Conservation (phyloP, 2,113 vertebrate species). For the Vulpes lagopus region DNA sequence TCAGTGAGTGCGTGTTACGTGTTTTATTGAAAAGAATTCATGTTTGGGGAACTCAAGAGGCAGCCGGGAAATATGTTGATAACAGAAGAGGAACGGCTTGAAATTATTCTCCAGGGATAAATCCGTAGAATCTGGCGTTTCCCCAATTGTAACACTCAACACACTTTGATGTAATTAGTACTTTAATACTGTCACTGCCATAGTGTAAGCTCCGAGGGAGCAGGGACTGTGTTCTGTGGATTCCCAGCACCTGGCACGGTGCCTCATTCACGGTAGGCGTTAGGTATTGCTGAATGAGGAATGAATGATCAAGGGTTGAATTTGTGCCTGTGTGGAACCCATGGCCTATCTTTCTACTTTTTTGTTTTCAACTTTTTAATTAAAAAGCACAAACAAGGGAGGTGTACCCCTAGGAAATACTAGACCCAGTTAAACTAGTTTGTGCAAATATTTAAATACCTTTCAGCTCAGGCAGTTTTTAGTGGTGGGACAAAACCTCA, state of each 20-base stretch:
- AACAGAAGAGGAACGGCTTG: slow-evolving; percentile 11
- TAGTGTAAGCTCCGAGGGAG: neutral
- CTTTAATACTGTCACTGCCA: neutral
- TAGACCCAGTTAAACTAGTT: neutral
- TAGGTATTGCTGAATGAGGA: neutral
- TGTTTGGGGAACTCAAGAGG: neutral
- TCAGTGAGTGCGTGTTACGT: slow-evolving; percentile 18
- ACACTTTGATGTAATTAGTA: neutral
- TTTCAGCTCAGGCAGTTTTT: neutral
- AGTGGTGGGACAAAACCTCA: slow-evolving; percentile 30
- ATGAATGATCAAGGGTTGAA: neutral
- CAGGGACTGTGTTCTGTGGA: neutral
- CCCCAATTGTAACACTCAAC: neutral
- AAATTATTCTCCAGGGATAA: slow-evolving; percentile 27
- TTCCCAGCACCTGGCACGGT: neutral
- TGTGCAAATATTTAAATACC: slow-evolving; percentile 29
- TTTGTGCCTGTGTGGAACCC: neutral
- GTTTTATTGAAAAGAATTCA: slow-evolving; percentile 32
- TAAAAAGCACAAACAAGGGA: slow-evolving; percentile 39
- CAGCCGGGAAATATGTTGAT: neutral
- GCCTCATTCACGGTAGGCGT: neutral
- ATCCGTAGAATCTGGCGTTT: neutral
- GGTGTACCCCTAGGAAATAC: neutral
- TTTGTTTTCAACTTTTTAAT: slow-evolving; percentile 18
- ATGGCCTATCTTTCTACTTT: neutral